These are phyloP conservation scores for Pangasius larnaudii DNA, from an alignment of 2,797 vertebrate genomes.

Conservation along the genomic window DNA sequence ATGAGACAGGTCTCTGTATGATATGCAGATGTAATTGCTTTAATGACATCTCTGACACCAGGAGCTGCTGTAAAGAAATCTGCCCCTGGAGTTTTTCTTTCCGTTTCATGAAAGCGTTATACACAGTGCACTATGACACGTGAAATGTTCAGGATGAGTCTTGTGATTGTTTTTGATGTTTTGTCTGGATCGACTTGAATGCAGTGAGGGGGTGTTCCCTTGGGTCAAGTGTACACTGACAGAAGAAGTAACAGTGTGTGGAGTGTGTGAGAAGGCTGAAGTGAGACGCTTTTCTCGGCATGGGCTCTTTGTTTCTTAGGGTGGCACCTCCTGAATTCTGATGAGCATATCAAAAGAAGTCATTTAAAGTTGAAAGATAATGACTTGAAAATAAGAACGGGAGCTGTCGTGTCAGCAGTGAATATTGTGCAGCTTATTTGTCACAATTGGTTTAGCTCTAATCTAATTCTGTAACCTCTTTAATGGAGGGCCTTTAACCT, in stretches of 20 bases:
- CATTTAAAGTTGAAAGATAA: slow-evolving; percentile 54
- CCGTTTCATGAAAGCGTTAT: slow-evolving; percentile 7
- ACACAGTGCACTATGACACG: not conserved
- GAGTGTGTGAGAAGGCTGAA: not conserved
- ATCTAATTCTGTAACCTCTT: slow-evolving; percentile 40
- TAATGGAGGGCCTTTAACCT: slow-evolving; percentile 45
- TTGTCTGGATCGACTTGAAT: slow-evolving; percentile 17
- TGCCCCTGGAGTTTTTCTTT: not conserved
- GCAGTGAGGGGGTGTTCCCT: not conserved
- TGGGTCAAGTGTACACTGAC: not conserved
- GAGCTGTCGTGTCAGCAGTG: slow-evolving; percentile 47
- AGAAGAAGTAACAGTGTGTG: not conserved
- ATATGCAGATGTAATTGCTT: slow-evolving; percentile 48
- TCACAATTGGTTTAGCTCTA: slow-evolving; percentile 42
- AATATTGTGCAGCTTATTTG: slow-evolving; percentile 22
- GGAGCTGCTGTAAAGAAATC: not conserved
- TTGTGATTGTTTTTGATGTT: not conserved
- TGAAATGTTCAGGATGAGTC: slow-evolving; percentile 5
- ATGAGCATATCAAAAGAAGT: slow-evolving; percentile 61
- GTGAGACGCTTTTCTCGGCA: slow-evolving; percentile 8
- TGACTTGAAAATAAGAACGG: slow-evolving; percentile 57
- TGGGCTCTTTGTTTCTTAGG: slow-evolving; percentile 4
- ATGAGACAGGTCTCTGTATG: slow-evolving; percentile 49
- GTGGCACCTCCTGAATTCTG: slow-evolving; percentile 57
- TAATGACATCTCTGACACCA: slow-evolving; percentile 54